Conservation (phyloP, 2,113 vertebrate genomes). For the Aleadryas rufinucha region DNA sequence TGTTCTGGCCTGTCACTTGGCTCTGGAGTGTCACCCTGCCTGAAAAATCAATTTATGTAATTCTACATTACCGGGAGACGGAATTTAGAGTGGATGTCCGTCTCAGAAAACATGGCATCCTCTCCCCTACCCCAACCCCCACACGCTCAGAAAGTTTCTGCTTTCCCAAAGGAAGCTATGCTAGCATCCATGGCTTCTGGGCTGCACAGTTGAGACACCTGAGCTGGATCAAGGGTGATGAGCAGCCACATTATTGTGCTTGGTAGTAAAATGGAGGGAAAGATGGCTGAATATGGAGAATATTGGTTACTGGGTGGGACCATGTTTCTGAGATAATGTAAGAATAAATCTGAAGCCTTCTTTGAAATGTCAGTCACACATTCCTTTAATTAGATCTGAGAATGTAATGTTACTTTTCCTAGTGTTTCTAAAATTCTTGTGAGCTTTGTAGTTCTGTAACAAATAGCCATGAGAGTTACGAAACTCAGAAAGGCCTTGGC, state of each 20-base stretch:
- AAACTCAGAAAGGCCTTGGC: background rate
- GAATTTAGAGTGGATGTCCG: background rate
- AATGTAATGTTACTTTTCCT: background rate
- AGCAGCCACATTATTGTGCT: background rate
- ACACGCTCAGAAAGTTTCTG: background rate
- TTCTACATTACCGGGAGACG: background rate
- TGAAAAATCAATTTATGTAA: slow-evolving; percentile 41
- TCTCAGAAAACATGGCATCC: background rate
- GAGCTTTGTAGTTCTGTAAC: background rate
- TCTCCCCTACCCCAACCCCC: background rate
- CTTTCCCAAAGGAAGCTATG: background rate
- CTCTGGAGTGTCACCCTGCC: slow-evolving; percentile 43
- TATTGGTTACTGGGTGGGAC: background rate
- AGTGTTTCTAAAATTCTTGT: background rate
- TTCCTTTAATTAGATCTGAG: background rate
- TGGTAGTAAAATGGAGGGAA: background rate
- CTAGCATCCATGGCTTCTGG: background rate
- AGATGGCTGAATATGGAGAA: background rate
- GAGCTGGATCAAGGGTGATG: background rate
- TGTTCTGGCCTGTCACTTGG: slow-evolving; percentile 63
- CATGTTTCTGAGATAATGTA: background rate
- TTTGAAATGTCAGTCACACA: background rate
- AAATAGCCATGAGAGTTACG: background rate
- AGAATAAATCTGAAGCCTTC: background rate
- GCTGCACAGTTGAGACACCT: background rate